phyloP scores from a whole-genome alignment of 2,797 vertebrate species.

The Loriculus beryllinus region DNA sequence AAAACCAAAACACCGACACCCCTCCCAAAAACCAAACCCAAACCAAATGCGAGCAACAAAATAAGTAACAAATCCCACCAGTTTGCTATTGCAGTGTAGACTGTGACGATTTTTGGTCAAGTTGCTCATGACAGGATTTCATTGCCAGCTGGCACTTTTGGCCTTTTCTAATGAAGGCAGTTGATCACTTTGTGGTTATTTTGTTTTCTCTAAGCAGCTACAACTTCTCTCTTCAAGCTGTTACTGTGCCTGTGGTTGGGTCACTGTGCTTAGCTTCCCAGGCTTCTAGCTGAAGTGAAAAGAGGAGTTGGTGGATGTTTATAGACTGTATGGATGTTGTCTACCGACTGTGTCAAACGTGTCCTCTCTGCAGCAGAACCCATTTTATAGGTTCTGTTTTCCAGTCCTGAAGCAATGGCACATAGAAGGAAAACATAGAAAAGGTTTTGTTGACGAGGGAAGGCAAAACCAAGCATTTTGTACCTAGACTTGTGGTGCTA shows the following conservation, averaged over 20 bases:
- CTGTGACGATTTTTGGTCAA: neutral
- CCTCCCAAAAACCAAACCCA: neutral
- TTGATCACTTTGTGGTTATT: neutral
- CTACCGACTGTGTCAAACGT: neutral
- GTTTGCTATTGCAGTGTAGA: neutral
- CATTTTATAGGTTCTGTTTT: neutral
- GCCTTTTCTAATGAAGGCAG: neutral
- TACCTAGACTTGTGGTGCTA: neutral
- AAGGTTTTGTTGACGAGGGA: neutral
- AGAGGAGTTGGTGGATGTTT: neutral
- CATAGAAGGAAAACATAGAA: neutral
- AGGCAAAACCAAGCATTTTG: neutral
- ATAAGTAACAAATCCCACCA: neutral
- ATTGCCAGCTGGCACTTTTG: neutral
- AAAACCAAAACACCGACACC: accelerated
- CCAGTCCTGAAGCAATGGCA: neutral
- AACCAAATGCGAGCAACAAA: neutral
- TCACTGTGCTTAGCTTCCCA: neutral
- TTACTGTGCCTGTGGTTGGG: neutral
- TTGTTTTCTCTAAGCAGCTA: neutral
- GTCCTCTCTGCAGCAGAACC: neutral
- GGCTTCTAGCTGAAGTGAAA: neutral
- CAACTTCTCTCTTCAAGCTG: neutral
- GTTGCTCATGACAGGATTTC: neutral
- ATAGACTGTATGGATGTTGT: neutral